These are phyloP conservation scores for Hippasteria phrygiana DNA, from an alignment of 53 echinoderm and acorn worm species.

Conservation along the genomic window DNA sequence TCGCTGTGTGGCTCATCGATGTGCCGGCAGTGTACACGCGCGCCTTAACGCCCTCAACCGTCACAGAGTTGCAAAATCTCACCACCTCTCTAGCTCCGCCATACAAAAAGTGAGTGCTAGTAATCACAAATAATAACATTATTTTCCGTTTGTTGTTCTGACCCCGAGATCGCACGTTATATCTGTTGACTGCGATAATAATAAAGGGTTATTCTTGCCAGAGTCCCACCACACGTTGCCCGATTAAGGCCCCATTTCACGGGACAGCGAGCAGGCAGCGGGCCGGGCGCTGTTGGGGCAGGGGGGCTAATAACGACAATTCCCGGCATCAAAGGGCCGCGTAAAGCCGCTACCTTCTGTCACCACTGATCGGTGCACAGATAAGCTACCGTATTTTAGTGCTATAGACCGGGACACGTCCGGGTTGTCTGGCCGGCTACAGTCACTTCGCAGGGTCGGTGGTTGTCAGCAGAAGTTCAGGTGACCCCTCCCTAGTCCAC, in stretches of 20 bases:
- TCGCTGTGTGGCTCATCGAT: too few species aligned
- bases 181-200: constrained; percentile 27
- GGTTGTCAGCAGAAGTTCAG: constrained; percentile 42
- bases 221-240: neutral
- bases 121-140: constrained; percentile 6
- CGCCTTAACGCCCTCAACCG: neutral
- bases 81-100: neutral
- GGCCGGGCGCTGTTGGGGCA: constrained; percentile 13
- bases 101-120: neutral
- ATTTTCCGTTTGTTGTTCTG: constrained; percentile 24
- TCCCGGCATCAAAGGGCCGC: constrained; percentile 61
- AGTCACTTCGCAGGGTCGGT: neutral
- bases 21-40: too few species aligned
- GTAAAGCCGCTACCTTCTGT: constrained; percentile 61
- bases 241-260: constrained; percentile 64
- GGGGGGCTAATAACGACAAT: constrained; percentile 49
- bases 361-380: constrained; percentile 47
- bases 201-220: constrained; percentile 36
- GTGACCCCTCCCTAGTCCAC: constrained; percentile 23
- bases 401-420: neutral
- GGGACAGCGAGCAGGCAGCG: constrained; percentile 38
- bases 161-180: constrained; percentile 41
- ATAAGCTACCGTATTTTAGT: neutral
- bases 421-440: neutral
- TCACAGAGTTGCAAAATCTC: constrained; percentile 45